These are phyloP conservation scores for Pogonomyrmex californicus DNA, from an alignment of 1,140 invertebrate species.

Conservation along the genomic window DNA sequence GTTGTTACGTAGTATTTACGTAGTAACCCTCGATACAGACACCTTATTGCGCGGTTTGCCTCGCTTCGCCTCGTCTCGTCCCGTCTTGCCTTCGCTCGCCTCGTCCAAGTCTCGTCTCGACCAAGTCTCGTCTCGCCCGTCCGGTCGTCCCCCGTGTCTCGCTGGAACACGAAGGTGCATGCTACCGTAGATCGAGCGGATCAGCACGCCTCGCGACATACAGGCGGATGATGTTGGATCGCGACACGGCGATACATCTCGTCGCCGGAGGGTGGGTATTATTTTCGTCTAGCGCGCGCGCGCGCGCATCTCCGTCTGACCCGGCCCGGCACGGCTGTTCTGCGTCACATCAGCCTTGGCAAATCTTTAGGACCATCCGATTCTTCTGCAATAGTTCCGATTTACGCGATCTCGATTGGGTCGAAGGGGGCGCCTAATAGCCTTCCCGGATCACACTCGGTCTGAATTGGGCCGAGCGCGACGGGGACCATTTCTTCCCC, in stretches of 20 bases:
- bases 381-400: not conserved
- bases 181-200: constrained; percentile 47
- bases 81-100: not conserved
- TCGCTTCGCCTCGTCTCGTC: not conserved
- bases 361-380: not conserved
- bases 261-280: constrained; percentile 94
- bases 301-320: not conserved
- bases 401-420: not conserved
- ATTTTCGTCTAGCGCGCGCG: constrained; percentile 60
- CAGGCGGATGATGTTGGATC: constrained; percentile 89
- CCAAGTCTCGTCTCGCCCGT: not conserved
- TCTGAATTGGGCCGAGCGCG: not conserved
- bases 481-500: not conserved
- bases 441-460: not conserved
- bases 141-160: not conserved
- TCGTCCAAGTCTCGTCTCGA: not conserved
- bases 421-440: not conserved
- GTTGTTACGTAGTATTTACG: not conserved
- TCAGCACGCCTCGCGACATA: constrained; percentile 40
- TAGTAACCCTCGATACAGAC: not conserved
- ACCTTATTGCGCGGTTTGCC: constrained; percentile 18
- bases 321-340: constrained; percentile 11
- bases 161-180: constrained; percentile 59
- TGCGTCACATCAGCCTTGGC: constrained; percentile 42
- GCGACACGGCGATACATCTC: constrained; percentile 94